Conservation (phyloP, 1,140 invertebrate species). For the Danaus melanippus region DNA sequence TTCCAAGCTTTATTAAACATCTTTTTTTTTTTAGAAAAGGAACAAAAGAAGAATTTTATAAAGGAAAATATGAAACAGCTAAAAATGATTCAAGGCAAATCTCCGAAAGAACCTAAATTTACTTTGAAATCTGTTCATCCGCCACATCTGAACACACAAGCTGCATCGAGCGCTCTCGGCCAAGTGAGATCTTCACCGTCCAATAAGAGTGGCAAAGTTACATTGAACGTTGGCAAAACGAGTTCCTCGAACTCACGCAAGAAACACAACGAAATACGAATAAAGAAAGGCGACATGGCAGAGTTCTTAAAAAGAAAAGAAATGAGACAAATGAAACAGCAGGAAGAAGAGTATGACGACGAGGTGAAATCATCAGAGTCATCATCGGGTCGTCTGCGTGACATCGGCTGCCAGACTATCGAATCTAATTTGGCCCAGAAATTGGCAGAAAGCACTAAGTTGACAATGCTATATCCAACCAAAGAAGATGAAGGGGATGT, state of each 20-base stretch:
- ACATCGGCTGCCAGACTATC: conserved; percentile 59
- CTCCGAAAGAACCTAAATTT: conserved; percentile 57
- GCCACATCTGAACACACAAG: conserved; percentile 30
- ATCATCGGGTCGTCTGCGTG: conserved; percentile 40
- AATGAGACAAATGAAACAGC: conserved; percentile 32
- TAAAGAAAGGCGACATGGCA: conserved; percentile 67
- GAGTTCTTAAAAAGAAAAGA: conserved; percentile 62
- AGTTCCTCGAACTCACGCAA: conserved; percentile 35
- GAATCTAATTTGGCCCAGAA: conserved; percentile 56
- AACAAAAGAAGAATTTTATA: conserved; percentile 72
- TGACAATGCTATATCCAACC: conserved; percentile 55
- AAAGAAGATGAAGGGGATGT: conserved; percentile 42
- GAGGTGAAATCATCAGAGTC: conserved; percentile 41
- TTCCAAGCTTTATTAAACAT: not conserved
- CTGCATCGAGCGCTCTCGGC: conserved; percentile 32
- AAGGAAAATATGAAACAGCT: conserved; percentile 73
- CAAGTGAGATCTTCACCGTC: conserved; percentile 58
- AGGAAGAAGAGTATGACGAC: conserved; percentile 31
- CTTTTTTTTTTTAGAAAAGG: conserved; percentile 61
- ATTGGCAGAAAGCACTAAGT: conserved; percentile 47
- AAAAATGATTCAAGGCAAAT: conserved; percentile 69
- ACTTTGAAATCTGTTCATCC: conserved; percentile 39
- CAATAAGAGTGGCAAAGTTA: conserved; percentile 44
- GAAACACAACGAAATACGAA: conserved; percentile 41
- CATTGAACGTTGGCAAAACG: conserved; percentile 43